Conservation (phyloP, 2,888 invertebrate species). For the Lamellibrachia satsuma region DNA sequence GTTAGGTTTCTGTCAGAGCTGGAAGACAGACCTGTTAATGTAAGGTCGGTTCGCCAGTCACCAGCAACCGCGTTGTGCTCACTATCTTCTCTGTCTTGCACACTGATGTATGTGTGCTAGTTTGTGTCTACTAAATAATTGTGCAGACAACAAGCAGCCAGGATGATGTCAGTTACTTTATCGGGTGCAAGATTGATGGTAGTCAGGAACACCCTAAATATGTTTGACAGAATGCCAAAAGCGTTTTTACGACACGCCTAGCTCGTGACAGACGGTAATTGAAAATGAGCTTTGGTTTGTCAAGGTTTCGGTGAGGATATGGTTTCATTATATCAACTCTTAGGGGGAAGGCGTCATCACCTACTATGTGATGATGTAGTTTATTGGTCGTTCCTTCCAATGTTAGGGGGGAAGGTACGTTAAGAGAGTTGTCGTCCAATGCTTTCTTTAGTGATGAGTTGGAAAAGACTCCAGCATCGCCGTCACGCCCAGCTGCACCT, state of each 20-base stretch:
- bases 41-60: too few relatives aligned
- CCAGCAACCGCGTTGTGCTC: too few relatives aligned
- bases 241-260: slow-evolving; percentile 7
- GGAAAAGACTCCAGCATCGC: slow-evolving; percentile 38
- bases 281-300: slow-evolving; percentile 18
- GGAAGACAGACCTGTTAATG: too few relatives aligned
- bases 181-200: too few relatives aligned
- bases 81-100: too few relatives aligned
- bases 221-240: slow-evolving; percentile 20
- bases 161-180: too few relatives aligned
- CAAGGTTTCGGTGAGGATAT: slow-evolving; percentile 31
- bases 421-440: slow-evolving; percentile 24
- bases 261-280: slow-evolving; percentile 34
- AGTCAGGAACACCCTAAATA: slow-evolving; percentile 20
- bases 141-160: too few relatives aligned
- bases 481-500: slow-evolving; percentile 36
- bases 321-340: slow-evolving; percentile 39
- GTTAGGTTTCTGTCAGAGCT: too few relatives aligned
- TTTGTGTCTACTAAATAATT: too few relatives aligned
- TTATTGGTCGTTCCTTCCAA: not conserved
- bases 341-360: slow-evolving; percentile 44
- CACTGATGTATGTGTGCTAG: not conserved
- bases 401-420: slow-evolving; percentile 30
- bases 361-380: slow-evolving; percentile 26
- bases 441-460: slow-evolving; percentile 29